Percentiles rank a stretch among this genome's conserved stretches.
These are phyloP conservation scores for Eurystomus glaucurus DNA, from an alignment of 2,797 vertebrate genomes.

Conservation along the genomic window DNA sequence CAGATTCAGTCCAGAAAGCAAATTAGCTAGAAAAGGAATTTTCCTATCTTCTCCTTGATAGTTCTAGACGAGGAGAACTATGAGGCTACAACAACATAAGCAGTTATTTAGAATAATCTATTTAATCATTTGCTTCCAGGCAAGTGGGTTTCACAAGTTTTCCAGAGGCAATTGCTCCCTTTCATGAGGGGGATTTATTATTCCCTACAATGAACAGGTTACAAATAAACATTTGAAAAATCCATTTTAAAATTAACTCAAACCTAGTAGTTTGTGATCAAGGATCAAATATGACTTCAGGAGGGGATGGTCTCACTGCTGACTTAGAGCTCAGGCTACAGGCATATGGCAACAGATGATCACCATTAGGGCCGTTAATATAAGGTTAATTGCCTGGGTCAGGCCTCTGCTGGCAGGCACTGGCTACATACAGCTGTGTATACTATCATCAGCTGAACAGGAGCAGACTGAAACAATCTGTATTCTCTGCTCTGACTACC, in stretches of 20 bases:
- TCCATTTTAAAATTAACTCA: not conserved
- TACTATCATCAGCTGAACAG: conserved; percentile 59
- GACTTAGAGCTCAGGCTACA: conserved; percentile 5
- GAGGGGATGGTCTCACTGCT: not conserved
- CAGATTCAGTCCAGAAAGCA: not conserved
- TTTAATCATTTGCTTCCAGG: not conserved
- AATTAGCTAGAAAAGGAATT: not conserved
- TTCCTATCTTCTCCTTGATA: not conserved
- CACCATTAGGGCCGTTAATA: conserved; percentile 65
- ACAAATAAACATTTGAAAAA: conserved; percentile 6
- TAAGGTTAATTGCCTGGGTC: conserved; percentile 75
- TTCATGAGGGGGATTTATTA: not conserved
- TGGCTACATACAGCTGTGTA: conserved; percentile 66
- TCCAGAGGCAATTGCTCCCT: not conserved
- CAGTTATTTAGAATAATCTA: not conserved
- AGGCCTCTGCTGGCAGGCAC: conserved; percentile 61
- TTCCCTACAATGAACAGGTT: not conserved
- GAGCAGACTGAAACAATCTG: conserved; percentile 53
- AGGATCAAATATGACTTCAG: not conserved
- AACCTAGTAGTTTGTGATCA: not conserved
- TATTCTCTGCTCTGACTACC: conserved; percentile 56
- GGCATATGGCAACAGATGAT: conserved; percentile 70
- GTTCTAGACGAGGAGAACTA: not conserved
- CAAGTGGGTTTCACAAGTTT: not conserved
- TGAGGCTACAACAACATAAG: not conserved